These are phyloP conservation scores for Psittacus erithacus DNA, from an alignment of 2,113 vertebrate genomes.

Conservation along the genomic window DNA sequence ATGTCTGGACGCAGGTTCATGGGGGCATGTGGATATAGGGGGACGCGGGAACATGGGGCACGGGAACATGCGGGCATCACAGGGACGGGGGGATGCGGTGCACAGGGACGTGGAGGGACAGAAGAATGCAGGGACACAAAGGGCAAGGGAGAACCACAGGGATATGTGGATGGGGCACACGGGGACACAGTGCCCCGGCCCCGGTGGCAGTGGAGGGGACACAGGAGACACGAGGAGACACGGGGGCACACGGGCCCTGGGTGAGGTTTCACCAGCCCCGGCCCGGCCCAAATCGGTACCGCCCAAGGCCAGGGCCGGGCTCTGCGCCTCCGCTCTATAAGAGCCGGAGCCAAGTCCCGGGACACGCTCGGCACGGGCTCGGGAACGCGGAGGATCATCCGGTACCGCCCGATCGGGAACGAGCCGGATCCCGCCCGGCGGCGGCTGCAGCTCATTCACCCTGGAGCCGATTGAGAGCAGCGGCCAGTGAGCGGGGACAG, in stretches of 20 bases:
- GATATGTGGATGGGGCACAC: no score
- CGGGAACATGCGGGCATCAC: no score
- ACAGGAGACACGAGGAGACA: no score
- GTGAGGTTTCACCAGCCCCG: neutral
- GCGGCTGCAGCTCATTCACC: neutral
- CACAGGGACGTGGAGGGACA: no score
- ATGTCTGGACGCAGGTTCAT: neutral
- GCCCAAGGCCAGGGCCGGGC: neutral
- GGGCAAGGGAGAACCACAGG: no score
- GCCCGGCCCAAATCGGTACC: neutral
- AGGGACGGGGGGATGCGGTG: no score
- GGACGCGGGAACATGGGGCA: no score
- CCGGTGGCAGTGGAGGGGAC: neutral
- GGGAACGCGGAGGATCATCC: neutral
- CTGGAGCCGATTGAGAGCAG: neutral
- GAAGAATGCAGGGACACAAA: no score
- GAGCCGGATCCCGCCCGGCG: neutral
- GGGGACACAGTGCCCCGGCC: no score
- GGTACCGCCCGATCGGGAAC: neutral
- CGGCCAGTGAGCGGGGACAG: neutral
- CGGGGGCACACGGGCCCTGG: neutral
- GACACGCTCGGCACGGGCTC: neutral
- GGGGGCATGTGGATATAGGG: no score
- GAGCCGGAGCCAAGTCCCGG: neutral
- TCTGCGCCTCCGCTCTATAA: neutral